Conservation (phyloP, 2,797 vertebrate species). For the Sebastes matsubarae region DNA sequence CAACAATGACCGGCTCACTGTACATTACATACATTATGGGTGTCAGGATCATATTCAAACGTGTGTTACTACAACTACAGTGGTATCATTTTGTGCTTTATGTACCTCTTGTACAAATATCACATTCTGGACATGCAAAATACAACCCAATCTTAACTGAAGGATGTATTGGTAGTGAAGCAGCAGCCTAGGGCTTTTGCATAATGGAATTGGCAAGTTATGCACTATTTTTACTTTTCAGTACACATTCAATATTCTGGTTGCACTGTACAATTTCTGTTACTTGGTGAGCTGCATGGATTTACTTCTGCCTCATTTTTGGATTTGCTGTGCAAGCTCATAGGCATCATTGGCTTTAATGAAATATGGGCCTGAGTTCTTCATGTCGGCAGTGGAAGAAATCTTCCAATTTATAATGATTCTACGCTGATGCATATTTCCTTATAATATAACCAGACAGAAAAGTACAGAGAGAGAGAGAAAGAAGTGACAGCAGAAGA, state of each 20-base stretch:
- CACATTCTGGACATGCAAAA: neutral
- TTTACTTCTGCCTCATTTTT: constrained; percentile 48
- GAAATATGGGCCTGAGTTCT: constrained; percentile 36
- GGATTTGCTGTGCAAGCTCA: constrained; percentile 44
- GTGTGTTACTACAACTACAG: too few relatives aligned
- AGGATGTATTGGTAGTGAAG: neutral
- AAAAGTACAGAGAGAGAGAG: neutral
- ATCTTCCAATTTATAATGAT: constrained; percentile 43
- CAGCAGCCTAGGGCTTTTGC: neutral
- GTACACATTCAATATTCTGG: constrained; percentile 43
- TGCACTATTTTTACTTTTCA: constrained; percentile 39
- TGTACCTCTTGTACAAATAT: neutral
- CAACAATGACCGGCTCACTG: too few relatives aligned
- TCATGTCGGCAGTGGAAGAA: constrained; percentile 22
- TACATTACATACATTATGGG: neutral
- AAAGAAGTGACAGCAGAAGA: constrained; percentile 10
- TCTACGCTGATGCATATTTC: constrained; percentile 36
- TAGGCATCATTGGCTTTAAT: constrained; percentile 50
- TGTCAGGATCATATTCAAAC: neutral
- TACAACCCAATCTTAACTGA: neutral
- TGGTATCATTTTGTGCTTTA: neutral
- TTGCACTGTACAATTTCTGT: constrained; percentile 20
- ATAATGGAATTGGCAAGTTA: constrained; percentile 34
- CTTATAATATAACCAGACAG: constrained; percentile 15
- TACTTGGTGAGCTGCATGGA: constrained; percentile 35